phyloP scores from a whole-genome alignment of 92 coral and sea anemone genomes.

The Palythoa caribaeorum region DNA sequence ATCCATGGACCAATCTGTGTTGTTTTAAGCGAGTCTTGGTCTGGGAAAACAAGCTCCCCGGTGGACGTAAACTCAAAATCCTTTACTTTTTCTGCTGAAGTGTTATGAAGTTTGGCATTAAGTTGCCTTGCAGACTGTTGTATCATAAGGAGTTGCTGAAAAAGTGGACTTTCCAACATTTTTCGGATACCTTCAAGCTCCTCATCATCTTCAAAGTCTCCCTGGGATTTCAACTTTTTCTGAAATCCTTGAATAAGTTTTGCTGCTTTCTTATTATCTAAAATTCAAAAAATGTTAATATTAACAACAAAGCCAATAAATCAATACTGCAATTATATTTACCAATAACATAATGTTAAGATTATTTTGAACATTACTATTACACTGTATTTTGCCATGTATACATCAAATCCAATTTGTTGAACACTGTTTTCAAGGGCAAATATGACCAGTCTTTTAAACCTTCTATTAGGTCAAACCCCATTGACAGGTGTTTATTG shows the following conservation, averaged over 20 bases:
- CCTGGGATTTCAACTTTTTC: slow-evolving; percentile 80
- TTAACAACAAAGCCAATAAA: neutral
- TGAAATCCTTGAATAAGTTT: slow-evolving; percentile 91
- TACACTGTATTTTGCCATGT: too few species aligned
- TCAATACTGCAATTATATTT: neutral
- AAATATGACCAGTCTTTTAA: too few species aligned
- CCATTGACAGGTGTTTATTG: too few species aligned
- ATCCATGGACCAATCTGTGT: slow-evolving; percentile 54
- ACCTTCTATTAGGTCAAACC: too few species aligned
- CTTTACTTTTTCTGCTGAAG: slow-evolving; percentile 70
- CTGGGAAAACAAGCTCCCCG: slow-evolving; percentile 90
- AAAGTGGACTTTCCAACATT: slow-evolving; percentile 93
- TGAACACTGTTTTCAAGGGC: too few species aligned
- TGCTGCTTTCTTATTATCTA: slow-evolving; percentile 88
- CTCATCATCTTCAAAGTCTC: slow-evolving; percentile 80
- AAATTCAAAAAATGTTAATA: neutral
- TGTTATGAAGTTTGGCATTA: slow-evolving; percentile 65
- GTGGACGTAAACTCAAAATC: slow-evolving; percentile 95
- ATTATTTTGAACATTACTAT: neutral
- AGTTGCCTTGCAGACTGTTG: slow-evolving; percentile 92
- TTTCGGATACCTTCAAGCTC: slow-evolving; percentile 86
- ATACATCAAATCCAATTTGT: too few species aligned
- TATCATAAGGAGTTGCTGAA: slow-evolving; percentile 84
- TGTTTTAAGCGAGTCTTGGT: slow-evolving; percentile 36
- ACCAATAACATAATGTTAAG: neutral